phyloP scores from a whole-genome alignment of 2,113 vertebrate species.

The Cynoglossus semilaevis region DNA sequence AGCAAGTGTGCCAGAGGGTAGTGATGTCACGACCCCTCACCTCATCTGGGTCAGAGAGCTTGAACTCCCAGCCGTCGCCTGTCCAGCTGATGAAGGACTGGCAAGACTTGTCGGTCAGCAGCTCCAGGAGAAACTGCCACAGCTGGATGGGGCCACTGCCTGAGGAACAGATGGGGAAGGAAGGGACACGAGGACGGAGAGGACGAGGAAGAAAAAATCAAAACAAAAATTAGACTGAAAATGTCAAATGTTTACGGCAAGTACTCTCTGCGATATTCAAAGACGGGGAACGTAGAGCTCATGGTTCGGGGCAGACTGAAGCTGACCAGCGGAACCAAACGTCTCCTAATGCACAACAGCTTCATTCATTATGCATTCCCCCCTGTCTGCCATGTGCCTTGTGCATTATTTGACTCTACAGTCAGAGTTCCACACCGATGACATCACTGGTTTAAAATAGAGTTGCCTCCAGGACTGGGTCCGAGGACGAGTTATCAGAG shows the following conservation, averaged over 20 bases:
- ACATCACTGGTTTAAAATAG: conserved; percentile 71
- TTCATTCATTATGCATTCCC: conserved; percentile 58
- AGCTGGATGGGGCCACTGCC: conserved; percentile 98
- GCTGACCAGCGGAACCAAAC: conserved; percentile 51
- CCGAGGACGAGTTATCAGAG: conserved; percentile 28
- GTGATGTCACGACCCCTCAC: conserved; percentile 75
- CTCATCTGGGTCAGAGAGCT: conserved; percentile 98
- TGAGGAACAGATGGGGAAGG: conserved; percentile 69
- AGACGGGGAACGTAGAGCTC: conserved; percentile 48
- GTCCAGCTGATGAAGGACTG: conserved; percentile 99
- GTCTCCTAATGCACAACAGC: conserved; percentile 55
- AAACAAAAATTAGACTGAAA: background rate
- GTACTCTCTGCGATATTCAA: conserved; percentile 37
- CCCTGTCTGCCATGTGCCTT: conserved; percentile 53
- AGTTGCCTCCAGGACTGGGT: conserved; percentile 39
- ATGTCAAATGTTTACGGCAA: conserved; percentile 34
- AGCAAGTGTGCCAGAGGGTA: conserved; percentile 46
- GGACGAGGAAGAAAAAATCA: background rate
- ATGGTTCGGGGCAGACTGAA: conserved; percentile 59
- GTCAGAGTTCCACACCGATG: conserved; percentile 67
- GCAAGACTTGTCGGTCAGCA: conserved; percentile 98
- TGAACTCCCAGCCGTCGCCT: conserved; percentile 99
- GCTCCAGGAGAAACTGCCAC: conserved; percentile 98
- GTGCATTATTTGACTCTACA: conserved; percentile 49
- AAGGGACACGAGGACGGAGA: too few species aligned